These are phyloP conservation scores for Liposcelis brunnea DNA, from an alignment of 2,888 invertebrate genomes.

Conservation along the genomic window DNA sequence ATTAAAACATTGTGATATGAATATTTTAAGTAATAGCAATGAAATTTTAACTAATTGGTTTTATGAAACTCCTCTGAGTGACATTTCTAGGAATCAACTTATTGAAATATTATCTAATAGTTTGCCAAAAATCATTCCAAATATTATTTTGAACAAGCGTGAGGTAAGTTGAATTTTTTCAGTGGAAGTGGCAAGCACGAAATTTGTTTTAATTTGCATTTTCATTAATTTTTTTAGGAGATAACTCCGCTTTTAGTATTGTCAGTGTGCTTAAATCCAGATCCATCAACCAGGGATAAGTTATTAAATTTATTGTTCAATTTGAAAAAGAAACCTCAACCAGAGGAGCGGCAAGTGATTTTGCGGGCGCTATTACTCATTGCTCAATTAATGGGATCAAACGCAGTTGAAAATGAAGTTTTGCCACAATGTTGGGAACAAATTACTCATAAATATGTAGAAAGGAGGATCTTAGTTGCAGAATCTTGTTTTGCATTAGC, in stretches of 20 bases:
- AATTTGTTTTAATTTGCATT: neutral
- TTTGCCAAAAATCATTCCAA: slow-evolving; percentile 45
- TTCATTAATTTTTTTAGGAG: slow-evolving; percentile 27
- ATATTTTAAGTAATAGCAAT: slow-evolving; percentile 24
- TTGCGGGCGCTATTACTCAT: slow-evolving; percentile 32
- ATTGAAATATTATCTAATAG: slow-evolving; percentile 36
- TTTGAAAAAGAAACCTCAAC: slow-evolving; percentile 50
- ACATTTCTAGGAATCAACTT: slow-evolving; percentile 26
- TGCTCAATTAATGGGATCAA: slow-evolving; percentile 26
- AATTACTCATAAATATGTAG: slow-evolving; percentile 46
- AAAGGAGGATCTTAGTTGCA: slow-evolving; percentile 45
- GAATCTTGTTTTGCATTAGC: slow-evolving; percentile 48
- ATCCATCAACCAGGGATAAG: slow-evolving; percentile 38
- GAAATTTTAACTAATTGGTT: slow-evolving; percentile 17
- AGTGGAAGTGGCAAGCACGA: neutral
- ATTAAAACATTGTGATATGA: slow-evolving; percentile 30
- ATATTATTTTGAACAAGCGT: slow-evolving; percentile 46
- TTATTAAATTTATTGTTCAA: slow-evolving; percentile 48
- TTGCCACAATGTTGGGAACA: slow-evolving; percentile 57
- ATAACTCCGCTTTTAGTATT: slow-evolving; percentile 44
- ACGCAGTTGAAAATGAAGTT: slow-evolving; percentile 44
- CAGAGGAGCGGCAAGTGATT: slow-evolving; percentile 41
- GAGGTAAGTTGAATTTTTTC: slow-evolving; percentile 31
- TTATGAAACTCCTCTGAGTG: slow-evolving; percentile 25
- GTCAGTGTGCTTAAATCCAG: slow-evolving; percentile 40